phyloP scores from a whole-genome alignment of 2,797 vertebrate genomes.

The Brachyrhaphis roseni region DNA sequence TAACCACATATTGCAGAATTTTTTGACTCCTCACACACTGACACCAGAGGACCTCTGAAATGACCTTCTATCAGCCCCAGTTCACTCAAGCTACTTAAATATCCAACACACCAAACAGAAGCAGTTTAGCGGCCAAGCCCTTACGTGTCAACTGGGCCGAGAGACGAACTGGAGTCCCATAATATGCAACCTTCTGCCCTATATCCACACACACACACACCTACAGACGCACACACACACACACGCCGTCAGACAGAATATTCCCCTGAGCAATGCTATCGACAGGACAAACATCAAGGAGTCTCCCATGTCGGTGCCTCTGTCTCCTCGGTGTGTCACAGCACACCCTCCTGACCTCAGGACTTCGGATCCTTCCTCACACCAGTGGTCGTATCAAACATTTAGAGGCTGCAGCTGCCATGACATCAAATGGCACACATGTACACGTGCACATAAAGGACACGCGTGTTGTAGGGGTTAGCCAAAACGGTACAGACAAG shows the following conservation, averaged over 20 bases:
- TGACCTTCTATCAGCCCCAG: slow-evolving; percentile 9
- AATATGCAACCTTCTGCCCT: slow-evolving; percentile 27
- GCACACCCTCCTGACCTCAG: slow-evolving; percentile 74
- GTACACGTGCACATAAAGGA: slow-evolving; percentile 8
- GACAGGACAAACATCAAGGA: slow-evolving; percentile 79
- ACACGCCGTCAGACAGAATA: slow-evolving; percentile 47
- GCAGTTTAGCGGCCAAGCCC: slow-evolving; percentile 29
- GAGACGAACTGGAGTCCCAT: slow-evolving; percentile 53
- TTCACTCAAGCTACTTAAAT: slow-evolving; percentile 22
- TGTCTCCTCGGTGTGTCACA: slow-evolving; percentile 73
- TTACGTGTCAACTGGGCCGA: slow-evolving; percentile 16
- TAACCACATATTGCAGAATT: slow-evolving; percentile 14
- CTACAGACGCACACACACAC: too few relatives aligned
- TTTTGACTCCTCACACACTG: slow-evolving; percentile 5
- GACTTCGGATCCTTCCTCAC: slow-evolving; percentile 67
- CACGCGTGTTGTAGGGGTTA: not conserved
- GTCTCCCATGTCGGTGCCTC: slow-evolving; percentile 49
- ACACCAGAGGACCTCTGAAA: slow-evolving; percentile 17
- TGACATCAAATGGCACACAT: slow-evolving; percentile 45
- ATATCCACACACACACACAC: slow-evolving; percentile 19
- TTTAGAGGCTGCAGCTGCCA: slow-evolving; percentile 56
- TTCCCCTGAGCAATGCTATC: slow-evolving; percentile 71
- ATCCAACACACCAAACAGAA: slow-evolving; percentile 33
- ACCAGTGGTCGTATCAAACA: slow-evolving; percentile 72
- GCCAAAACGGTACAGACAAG: not conserved